A percentile compares a stretch with the other conserved stretches of the same genome.
phyloP scores from a whole-genome alignment of 2,888 invertebrate species.

The Geotrupes spiniger region DNA sequence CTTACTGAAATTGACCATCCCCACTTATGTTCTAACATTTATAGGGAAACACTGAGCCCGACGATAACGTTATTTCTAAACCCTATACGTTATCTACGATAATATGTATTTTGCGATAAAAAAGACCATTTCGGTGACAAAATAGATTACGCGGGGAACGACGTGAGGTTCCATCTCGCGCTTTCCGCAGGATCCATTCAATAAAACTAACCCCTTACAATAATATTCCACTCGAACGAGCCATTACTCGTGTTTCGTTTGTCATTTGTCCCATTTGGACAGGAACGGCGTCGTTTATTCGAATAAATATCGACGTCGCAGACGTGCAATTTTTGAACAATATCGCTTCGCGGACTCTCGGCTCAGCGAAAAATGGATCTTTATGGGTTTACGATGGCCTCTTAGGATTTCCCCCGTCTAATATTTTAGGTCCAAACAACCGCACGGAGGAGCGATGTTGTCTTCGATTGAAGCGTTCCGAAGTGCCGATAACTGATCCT shows the following conservation, averaged over 20 bases:
- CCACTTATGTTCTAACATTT: too few species aligned
- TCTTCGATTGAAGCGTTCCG: slow-evolving; percentile 1
- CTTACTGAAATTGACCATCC: too few species aligned
- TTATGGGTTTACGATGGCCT: not conserved
- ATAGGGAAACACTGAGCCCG: too few species aligned
- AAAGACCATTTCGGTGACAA: not conserved
- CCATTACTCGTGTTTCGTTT: slow-evolving; percentile 15
- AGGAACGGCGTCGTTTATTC: slow-evolving; percentile 13
- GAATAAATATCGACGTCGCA: slow-evolving; percentile 17
- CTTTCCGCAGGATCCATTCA: not conserved
- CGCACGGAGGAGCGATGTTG: not conserved
- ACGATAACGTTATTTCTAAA: too few species aligned
- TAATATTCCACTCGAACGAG: slow-evolving; percentile 17
- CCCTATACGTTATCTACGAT: too few species aligned
- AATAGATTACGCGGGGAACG: not conserved
- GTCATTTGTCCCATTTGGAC: slow-evolving; percentile 15
- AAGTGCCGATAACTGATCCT: slow-evolving; percentile 28
- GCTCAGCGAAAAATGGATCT: not conserved
- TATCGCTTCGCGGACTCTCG: not conserved
- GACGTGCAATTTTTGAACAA: slow-evolving; percentile 11
- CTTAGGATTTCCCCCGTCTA: not conserved
- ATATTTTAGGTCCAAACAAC: not conserved
- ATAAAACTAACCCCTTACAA: slow-evolving; percentile 13
- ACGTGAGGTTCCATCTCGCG: slow-evolving; percentile 4
- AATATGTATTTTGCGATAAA: slow-evolving; percentile 1